A percentile compares a stretch with the other conserved stretches of the same genome.
These are phyloP conservation scores for Proterorhinus semilunaris DNA, from an alignment of 2,113 vertebrate genomes.

Conservation along the genomic window DNA sequence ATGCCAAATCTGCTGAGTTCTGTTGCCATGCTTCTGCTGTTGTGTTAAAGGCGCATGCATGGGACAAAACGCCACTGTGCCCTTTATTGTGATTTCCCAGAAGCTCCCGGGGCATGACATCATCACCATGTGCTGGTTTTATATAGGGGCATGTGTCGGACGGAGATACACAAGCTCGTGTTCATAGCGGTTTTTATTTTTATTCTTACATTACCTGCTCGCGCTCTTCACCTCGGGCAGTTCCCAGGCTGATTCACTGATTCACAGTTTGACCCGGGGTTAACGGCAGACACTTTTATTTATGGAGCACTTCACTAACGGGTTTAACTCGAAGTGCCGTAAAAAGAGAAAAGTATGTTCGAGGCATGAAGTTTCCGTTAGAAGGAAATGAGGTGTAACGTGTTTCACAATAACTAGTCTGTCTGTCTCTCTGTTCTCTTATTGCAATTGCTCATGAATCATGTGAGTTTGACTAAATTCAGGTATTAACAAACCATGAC, in stretches of 20 bases:
- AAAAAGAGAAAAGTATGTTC: neutral
- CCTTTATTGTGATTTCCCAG: slow-evolving; percentile 11
- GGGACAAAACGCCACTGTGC: slow-evolving; percentile 7
- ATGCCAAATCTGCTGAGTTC: neutral
- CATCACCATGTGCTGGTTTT: slow-evolving; percentile 8
- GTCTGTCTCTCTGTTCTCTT: neutral
- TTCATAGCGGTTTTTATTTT: slow-evolving; percentile 6
- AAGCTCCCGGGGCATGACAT: slow-evolving; percentile 20
- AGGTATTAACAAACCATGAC: too few species aligned
- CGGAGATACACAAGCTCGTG: neutral
- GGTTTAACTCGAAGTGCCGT: neutral
- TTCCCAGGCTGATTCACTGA: slow-evolving; percentile 23
- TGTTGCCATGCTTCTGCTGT: neutral
- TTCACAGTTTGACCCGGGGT: neutral
- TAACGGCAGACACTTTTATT: slow-evolving; percentile 4
- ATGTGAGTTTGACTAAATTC: too few species aligned
- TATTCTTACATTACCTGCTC: slow-evolving; percentile 11
- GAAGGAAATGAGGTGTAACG: neutral
- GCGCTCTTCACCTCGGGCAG: slow-evolving; percentile 9
- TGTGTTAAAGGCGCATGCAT: slow-evolving; percentile 13
- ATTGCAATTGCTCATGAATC: too few species aligned
- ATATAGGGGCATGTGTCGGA: neutral
- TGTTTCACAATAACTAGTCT: neutral
- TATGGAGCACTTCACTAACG: slow-evolving; percentile 1
- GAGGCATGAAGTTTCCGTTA: neutral